phyloP scores from a whole-genome alignment of 2,797 vertebrate genomes.

The Morelia viridis region DNA sequence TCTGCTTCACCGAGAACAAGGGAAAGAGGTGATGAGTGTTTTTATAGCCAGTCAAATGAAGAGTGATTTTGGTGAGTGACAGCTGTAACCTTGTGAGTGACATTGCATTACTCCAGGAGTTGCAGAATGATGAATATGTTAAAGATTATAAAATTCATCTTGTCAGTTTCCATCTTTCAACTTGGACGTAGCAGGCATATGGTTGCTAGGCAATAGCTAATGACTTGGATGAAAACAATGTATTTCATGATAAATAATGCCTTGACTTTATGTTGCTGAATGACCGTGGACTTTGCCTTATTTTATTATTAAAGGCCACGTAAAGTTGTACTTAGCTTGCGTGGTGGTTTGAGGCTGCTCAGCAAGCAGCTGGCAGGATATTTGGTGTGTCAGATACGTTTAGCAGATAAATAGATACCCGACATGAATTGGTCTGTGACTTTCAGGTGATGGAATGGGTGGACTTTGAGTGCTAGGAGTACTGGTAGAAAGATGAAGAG shows the following conservation, averaged over 20 bases:
- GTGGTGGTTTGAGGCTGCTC: neutral
- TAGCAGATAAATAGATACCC: neutral
- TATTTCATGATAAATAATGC: neutral
- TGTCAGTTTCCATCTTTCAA: conserved; percentile 2
- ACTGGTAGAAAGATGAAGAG: neutral
- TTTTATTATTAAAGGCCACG: neutral
- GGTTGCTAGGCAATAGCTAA: conserved; percentile 3
- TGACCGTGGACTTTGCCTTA: neutral
- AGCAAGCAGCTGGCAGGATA: neutral
- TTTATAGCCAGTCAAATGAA: neutral
- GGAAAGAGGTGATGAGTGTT: neutral
- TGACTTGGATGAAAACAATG: neutral
- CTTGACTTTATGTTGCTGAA: neutral
- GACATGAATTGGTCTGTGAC: neutral
- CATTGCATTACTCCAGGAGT: neutral
- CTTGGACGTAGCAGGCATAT: neutral
- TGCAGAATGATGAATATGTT: neutral
- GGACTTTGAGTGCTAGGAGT: neutral
- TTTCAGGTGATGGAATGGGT: neutral
- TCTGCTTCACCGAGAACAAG: neutral
- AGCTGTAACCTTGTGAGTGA: conserved; percentile 18
- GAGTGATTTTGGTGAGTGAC: neutral
- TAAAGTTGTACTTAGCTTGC: neutral
- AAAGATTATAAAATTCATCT: neutral
- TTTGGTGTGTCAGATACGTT: neutral